Conservation (phyloP, 92 coral and sea anemone genomes). For the Meandrina meandrites region DNA sequence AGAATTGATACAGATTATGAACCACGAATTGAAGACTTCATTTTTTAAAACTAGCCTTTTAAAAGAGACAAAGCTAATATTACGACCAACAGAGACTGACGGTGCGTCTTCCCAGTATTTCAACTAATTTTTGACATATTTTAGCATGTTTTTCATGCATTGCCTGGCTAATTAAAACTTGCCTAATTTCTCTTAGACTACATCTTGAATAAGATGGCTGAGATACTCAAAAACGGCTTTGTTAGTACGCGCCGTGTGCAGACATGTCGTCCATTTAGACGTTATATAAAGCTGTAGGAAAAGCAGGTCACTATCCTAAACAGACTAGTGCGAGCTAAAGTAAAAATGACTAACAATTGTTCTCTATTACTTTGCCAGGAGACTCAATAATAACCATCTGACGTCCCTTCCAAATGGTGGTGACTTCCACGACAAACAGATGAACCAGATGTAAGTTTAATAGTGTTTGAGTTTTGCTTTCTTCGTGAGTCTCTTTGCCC, state of each 20-base stretch:
- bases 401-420: slow-evolving; percentile 86
- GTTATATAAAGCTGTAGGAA: too few species aligned
- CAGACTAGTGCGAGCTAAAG: background rate
- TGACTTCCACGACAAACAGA: slow-evolving; percentile 80
- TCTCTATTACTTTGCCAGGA: slow-evolving; percentile 34
- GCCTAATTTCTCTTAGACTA: too few species aligned
- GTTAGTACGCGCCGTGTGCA: too few species aligned
- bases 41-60: too few species aligned
- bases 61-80: too few species aligned
- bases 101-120: background rate
- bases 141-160: too few species aligned
- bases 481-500: background rate
- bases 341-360: background rate
- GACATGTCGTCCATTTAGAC: too few species aligned
- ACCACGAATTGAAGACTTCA: too few species aligned
- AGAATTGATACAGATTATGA: too few species aligned
- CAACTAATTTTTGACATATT: too few species aligned
- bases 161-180: background rate
- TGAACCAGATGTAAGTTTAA: slow-evolving; percentile 71
- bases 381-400: slow-evolving; percentile 70
- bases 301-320: background rate
- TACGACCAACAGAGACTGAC: background rate
- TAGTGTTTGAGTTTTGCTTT: background rate
- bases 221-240: too few species aligned
- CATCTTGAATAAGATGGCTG: too few species aligned